Conservation (phyloP, 2,113 vertebrate genomes). For the Oncorhynchus gorbuscha region DNA sequence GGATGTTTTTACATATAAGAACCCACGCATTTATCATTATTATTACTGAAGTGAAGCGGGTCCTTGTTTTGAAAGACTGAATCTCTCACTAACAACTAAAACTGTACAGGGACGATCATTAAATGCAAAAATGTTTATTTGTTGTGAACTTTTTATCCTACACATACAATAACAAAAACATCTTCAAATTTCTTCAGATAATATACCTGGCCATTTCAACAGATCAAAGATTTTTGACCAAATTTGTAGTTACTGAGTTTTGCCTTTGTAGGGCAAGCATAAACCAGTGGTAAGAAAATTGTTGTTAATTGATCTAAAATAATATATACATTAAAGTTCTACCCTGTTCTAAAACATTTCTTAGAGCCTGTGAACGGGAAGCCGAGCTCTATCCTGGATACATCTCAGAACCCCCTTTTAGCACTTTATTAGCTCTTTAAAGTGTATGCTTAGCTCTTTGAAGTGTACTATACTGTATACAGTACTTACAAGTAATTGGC, state of each 20-base stretch:
- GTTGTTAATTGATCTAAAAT: not conserved
- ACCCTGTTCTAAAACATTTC: not conserved
- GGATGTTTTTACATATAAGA: not conserved
- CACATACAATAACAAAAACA: not conserved
- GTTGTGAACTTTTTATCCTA: not conserved
- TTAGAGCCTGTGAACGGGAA: not conserved
- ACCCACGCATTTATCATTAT: not conserved
- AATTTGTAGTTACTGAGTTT: too few species aligned
- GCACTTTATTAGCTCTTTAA: not conserved
- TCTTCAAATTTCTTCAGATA: not conserved
- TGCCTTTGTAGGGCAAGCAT: too few species aligned
- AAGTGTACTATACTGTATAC: not conserved
- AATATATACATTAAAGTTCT: not conserved
- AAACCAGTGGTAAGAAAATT: not conserved
- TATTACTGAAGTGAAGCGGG: not conserved
- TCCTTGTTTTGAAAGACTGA: not conserved
- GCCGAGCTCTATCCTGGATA: not conserved
- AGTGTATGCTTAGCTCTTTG: too few species aligned
- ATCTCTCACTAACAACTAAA: not conserved
- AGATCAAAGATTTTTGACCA: too few species aligned
- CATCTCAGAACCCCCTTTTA: not conserved
- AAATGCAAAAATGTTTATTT: not conserved
- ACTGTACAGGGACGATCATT: not conserved
- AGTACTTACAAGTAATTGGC: not conserved
- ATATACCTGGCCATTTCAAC: too few species aligned